phyloP scores from a whole-genome alignment of 2,113 vertebrate genomes.

The Mesitornis unicolor region DNA sequence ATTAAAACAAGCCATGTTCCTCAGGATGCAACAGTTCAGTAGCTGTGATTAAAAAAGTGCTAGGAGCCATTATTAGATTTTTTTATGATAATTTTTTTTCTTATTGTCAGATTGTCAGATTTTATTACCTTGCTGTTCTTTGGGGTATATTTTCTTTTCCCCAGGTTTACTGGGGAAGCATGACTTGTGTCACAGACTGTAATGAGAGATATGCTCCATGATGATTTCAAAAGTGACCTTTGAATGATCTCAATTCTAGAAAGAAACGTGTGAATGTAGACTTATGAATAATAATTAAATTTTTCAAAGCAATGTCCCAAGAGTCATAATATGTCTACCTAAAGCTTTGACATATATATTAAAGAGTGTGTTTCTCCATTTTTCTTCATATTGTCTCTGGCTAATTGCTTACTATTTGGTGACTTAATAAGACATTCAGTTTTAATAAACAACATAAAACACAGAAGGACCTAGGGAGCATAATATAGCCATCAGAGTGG shows the following conservation, averaged over 20 bases:
- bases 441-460: not conserved
- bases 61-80: constrained; percentile 56
- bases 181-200: not conserved
- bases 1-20: constrained; percentile 63
- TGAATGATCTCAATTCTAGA: not conserved
- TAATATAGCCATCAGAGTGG: no score
- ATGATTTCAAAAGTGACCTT: constrained; percentile 49
- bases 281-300: constrained; percentile 6
- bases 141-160: constrained; percentile 17
- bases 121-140: constrained; percentile 53
- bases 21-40: constrained; percentile 51
- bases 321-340: not conserved
- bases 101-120: constrained; percentile 52
- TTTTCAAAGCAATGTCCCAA: not conserved
- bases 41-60: constrained; percentile 65
- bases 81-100: constrained; percentile 54
- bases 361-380: not conserved
- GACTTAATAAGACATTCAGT: not conserved
- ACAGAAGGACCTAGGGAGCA: not conserved
- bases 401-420: not conserved
- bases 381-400: not conserved
- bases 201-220: not conserved
- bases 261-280: not conserved
- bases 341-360: constrained; percentile 6
- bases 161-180: constrained; percentile 1